Evolutionary conservation across 2,113 vertebrate genomes (phyloP), one percentile per base, ranked within the genome.

Genomic region (Beaufortia kweichowensis): DNA sequence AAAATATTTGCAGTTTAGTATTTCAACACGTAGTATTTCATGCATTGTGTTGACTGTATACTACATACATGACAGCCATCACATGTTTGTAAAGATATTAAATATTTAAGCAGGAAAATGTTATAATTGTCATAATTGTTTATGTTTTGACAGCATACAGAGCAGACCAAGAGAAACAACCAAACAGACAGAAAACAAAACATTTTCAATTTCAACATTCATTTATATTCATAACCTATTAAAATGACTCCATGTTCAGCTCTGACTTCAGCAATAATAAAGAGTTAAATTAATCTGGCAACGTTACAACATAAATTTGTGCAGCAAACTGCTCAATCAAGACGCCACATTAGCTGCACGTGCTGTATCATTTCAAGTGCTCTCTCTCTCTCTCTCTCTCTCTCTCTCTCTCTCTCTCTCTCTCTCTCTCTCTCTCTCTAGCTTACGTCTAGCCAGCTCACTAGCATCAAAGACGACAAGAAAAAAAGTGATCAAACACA

Each of bases 401-500:
- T n/a, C n/a, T n/a, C n/a, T n/a, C n/a, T n/a, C n/a, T n/a, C n/a
- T n/a, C n/a, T n/a, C n/a, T n/a, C n/a, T n/a, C n/a, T n/a, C n/a
- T n/a, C n/a, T n/a, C n/a, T n/a, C n/a, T n/a, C n/a, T n/a, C n/a
- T n/a, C n/a, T n/a, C n/a, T n/a, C n/a, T n/a, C n/a, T n/a, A 10
- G 50, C 48, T 56, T 56, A 6, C 8, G 26, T 50, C 50, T 24
- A 64, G 41, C 57, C 39, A 62, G 46, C 72, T 63, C 41, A 31
- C 26, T 29, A 60, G 55, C 70, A 74, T 74, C 48, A 60, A 48
- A 60, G 55, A 41, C 31, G 26, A 62, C 15, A 81, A 83, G 85
- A 86, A 28, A 85, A 84, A 84, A 86, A 66, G 83, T 82, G 86
- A 85, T 88, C 86, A 88, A 89, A 87, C 85, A 85, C 67, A 17